Base-by-base conservation (phyloP, 2,797 vertebrate species). In the Periophthalmus magnuspinnatus region DNA sequence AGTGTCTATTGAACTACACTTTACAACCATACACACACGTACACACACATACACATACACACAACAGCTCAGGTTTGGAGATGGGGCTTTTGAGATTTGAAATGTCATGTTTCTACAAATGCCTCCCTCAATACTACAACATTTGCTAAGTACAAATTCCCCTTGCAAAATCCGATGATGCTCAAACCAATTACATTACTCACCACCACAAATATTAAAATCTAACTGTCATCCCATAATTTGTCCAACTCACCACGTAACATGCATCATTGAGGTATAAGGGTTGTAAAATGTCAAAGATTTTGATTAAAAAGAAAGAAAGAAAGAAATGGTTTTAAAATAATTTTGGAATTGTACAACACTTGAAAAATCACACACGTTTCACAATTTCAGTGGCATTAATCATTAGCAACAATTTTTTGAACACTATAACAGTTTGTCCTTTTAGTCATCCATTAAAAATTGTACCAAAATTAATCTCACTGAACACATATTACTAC, bases 61-160 rank as follows among this genome's bases (percentile, higher is more conserved):
- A 13, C 16, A 10, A 28, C 6, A n/a, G 33, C 56, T 58, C 33
- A 19, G 59, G 19, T 61, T 38, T 41, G 59, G 34, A 21, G 59
- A 61, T 34, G 33, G 33, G 58, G 14, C 58, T 60, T 36, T n/a
- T 60, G 24, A 61, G 38, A 61, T 61, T 38, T 61, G 59, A 61
- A 61, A 61, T 61, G 34, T 38, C 59, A 61, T 36, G 59, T 61
- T n/a, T 61, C n/a, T 41, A 60, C 58, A 60, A 60, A 60, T 38
- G 8, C 10, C 61, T 61, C 21, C 0, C 17, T 61, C 11, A 22
- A 21, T 21, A 38, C 34, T 21, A 21, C 34, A 38, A 21, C 19
- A 61, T 60, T 36, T 58, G 28, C 14, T 32, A 3, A 33, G 6
- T 1, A 7, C 28, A 32, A 58, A 58, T 58, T 6, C 28, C 56